Evolutionary conservation across 1,140 invertebrate species (phyloP).

Genomic region (Cydia amplana): DNA sequence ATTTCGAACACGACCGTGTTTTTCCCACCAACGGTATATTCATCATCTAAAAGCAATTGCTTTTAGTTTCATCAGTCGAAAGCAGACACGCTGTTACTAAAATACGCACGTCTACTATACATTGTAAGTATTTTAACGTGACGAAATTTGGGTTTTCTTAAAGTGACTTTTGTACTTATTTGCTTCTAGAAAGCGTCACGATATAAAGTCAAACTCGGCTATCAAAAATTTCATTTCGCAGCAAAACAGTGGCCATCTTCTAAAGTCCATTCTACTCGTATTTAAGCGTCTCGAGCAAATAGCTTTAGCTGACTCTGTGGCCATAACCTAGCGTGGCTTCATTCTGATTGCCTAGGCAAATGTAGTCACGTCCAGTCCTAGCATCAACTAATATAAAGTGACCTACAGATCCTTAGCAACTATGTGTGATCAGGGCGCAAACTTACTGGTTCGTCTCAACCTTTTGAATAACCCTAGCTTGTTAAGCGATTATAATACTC

Average conservation of each 20-base stretch:
- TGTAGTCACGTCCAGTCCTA: background rate
- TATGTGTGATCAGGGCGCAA: too few species aligned
- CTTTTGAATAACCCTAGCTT: background rate
- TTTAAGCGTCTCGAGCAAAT: background rate
- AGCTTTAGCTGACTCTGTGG: constrained; percentile 10
- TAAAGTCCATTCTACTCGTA: background rate
- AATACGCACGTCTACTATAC: too few species aligned
- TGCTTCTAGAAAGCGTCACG: too few species aligned
- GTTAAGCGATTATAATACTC: background rate
- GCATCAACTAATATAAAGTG: background rate
- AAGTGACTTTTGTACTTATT: too few species aligned
- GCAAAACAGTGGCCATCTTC: background rate
- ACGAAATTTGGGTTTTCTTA: too few species aligned
- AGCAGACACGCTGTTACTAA: too few species aligned
- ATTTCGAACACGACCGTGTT: too few species aligned
- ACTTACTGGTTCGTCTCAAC: background rate
- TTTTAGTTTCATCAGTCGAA: too few species aligned
- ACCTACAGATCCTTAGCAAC: background rate
- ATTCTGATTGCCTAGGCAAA: background rate
- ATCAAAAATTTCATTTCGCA: background rate
- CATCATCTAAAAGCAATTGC: too few species aligned
- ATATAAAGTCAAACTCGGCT: too few species aligned
- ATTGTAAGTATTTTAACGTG: too few species aligned
- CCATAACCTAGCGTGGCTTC: background rate
- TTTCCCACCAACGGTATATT: too few species aligned